Evolutionary conservation across 35 echinoderm and acorn worm genomes (phyloP), one percentile per base, ranked within the genome.

Genomic region (Acanthaster planci): DNA sequence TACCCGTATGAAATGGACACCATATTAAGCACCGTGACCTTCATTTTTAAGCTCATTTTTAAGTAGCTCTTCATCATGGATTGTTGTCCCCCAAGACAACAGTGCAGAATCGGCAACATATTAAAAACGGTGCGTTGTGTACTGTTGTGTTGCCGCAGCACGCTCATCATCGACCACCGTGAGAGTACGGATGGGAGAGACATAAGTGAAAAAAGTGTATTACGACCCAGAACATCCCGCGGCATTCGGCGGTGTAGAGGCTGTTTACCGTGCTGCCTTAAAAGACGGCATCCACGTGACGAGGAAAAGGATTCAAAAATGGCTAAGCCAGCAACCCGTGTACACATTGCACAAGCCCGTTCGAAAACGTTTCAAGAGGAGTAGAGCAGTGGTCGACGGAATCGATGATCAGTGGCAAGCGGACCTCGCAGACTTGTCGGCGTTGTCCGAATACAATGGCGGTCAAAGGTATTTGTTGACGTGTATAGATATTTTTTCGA

Each of bases 401-500:
- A 93, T 93, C 10, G 90, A 92, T 37, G 85, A 86, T 17, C 57
- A 83, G 37, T 92, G 79, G 84, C 50, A 92, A 54, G 60, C 60
- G 5, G 84, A 92, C 83, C 19, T 88, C 23, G 77, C 76, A 21
- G 90, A 92, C 47, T 9, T 88, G 9, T 54, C 53, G 3, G 22
- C 79, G 9, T 78, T 92, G 58, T 16, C 7, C 35, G 79, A 39
- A 23, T 15, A 80, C 19, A 92, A 92, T 51, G 55, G 76, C 27
- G 76, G 84, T 40, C 52, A 79, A 39, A 37, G 39, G 38, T 92
- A 87, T 60, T 64, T 87, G 19, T 44, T 92, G 39, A 82, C 77
- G 17, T 87, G 84, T 38, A 92, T 92, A 26, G 90, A 92, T 77
- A 52, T 92, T 29, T 78, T 88, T 8, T 92, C 76, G 6, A 92